Evolutionary conservation across 2,113 vertebrate genomes (phyloP).

Genomic region (mouse (Mus musculus)): GRCm39 chr2:179900001-179900500

Average conservation of each 20-base stretch:
- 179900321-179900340: constrained; percentile 65
- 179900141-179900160: not conserved
- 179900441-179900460: not conserved
- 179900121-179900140: rapidly evolving
- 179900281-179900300: not conserved
- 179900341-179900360: constrained; percentile 86
- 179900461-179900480: constrained; percentile 11
- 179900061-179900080: constrained; percentile 93
- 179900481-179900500: not conserved
- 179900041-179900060: constrained; percentile 95
- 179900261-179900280: not conserved
- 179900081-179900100: not conserved
- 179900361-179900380: constrained; percentile 71
- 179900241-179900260: not conserved
- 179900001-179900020: not conserved
- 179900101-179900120: rapidly evolving
- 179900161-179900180: constrained; percentile 78
- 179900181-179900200: not conserved
- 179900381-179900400: constrained; percentile 60
- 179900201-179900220: constrained; percentile 70
- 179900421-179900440: not conserved
- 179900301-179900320: not conserved
- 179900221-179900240: not conserved
- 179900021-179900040: constrained; percentile 98
- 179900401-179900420: constrained; percentile 47